These are phyloP conservation scores for Misgurnus anguillicaudatus DNA, from an alignment of 2,113 vertebrate species.

Conservation along the genomic window DNA sequence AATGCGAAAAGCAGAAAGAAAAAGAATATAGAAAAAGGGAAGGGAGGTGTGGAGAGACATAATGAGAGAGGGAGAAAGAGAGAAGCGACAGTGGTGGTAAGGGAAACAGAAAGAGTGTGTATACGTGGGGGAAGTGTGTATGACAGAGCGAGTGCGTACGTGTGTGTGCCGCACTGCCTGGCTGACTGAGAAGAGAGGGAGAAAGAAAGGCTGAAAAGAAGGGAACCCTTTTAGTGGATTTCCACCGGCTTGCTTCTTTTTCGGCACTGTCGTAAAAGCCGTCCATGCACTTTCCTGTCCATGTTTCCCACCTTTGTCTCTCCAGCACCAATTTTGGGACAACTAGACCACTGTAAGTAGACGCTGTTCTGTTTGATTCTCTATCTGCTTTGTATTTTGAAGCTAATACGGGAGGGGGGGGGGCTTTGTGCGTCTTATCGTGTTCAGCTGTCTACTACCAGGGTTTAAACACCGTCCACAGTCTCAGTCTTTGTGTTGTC, in stretches of 20 bases:
- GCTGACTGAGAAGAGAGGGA: constrained; percentile 52
- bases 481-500: constrained; percentile 61
- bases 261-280: constrained; percentile 46
- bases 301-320: constrained; percentile 57
- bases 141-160: constrained; percentile 53
- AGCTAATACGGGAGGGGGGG: background rate
- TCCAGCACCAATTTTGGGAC: constrained; percentile 59
- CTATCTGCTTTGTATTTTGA: constrained; percentile 11
- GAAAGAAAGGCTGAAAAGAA: constrained; percentile 31
- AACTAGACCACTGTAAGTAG: constrained; percentile 70
- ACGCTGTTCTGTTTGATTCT: constrained; percentile 6
- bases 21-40: constrained; percentile 77
- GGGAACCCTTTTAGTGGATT: constrained; percentile 39
- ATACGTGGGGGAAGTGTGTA: constrained; percentile 67
- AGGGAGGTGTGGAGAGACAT: constrained; percentile 75
- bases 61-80: constrained; percentile 70
- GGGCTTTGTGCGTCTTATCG: constrained; percentile 60
- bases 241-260: constrained; percentile 51
- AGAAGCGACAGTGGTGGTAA: constrained; percentile 55
- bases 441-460: constrained; percentile 76
- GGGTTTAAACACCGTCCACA: constrained; percentile 57
- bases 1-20: constrained; percentile 67
- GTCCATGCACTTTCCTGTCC: constrained; percentile 67
- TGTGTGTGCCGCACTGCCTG: constrained; percentile 65
- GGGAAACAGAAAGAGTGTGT: constrained; percentile 66